A percentile compares a stretch with the other conserved stretches of the same genome.
These are phyloP conservation scores for Spondyliosoma cantharus DNA, from an alignment of 2,797 vertebrate species.

Conservation along the genomic window DNA sequence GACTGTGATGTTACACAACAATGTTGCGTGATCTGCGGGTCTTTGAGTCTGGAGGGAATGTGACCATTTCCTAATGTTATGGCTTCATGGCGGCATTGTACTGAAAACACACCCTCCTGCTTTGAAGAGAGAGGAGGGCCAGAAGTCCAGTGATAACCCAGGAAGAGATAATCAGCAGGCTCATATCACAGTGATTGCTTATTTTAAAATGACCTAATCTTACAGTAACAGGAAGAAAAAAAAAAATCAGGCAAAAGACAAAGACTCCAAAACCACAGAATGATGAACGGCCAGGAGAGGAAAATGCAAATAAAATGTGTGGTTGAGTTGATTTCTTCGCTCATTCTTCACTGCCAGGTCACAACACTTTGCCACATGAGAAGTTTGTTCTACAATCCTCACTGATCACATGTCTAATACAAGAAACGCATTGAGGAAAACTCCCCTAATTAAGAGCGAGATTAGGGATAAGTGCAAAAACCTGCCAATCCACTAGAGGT, in stretches of 20 bases:
- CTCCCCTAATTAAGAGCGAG: too few relatives aligned
- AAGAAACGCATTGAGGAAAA: too few relatives aligned
- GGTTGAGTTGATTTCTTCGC: background rate
- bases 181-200: constrained; percentile 15
- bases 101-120: constrained; percentile 37
- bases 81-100: constrained; percentile 25
- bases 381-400: too few relatives aligned
- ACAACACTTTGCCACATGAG: too few relatives aligned
- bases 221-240: background rate
- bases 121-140: background rate
- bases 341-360: background rate
- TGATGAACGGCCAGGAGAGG: constrained; percentile 1
- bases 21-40: background rate
- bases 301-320: background rate
- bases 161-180: constrained; percentile 25
- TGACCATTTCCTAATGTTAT: constrained; percentile 65
- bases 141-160: constrained; percentile 7
- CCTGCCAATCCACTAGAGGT: too few relatives aligned
- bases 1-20: background rate
- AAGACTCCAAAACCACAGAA: constrained; percentile 11
- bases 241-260: background rate
- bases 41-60: constrained; percentile 21
- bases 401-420: too few relatives aligned
- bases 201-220: constrained; percentile 12
- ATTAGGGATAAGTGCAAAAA: too few relatives aligned